Evolutionary conservation across 2,888 invertebrate species (phyloP).

Genomic region (Endotricha flammealis): DNA sequence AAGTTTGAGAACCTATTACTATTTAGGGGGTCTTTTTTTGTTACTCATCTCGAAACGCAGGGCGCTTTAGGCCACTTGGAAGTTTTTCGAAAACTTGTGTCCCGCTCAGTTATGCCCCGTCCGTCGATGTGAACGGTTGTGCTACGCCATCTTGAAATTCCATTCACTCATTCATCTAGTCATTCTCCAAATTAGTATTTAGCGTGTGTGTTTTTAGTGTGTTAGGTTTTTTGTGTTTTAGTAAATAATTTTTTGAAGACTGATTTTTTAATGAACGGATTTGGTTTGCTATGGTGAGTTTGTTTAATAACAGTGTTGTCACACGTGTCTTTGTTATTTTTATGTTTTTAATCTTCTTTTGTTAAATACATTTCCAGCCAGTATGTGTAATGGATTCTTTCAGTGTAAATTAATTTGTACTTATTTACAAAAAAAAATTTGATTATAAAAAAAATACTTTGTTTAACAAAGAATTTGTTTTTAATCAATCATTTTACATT

Average conservation of each 20-base stretch:
- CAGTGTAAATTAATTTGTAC: too few species aligned
- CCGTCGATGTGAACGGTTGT: constrained; percentile 69
- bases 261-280: constrained; percentile 69
- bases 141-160: constrained; percentile 52
- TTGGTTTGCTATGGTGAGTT: constrained; percentile 73
- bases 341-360: too few species aligned
- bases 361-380: too few species aligned
- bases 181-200: constrained; percentile 69
- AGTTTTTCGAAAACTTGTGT: constrained; percentile 66
- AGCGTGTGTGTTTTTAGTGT: constrained; percentile 40
- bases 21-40: constrained; percentile 77
- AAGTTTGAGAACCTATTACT: constrained; percentile 66
- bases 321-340: too few species aligned
- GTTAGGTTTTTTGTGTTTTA: constrained; percentile 25
- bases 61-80: constrained; percentile 60
- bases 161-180: constrained; percentile 41
- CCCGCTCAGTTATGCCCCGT: constrained; percentile 70
- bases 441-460: too few species aligned
- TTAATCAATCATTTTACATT: too few species aligned
- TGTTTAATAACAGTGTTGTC: too few species aligned
- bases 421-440: too few species aligned
- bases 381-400: too few species aligned
- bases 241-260: constrained; percentile 30
- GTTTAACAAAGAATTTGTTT: too few species aligned
- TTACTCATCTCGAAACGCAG: constrained; percentile 74